A percentile compares a stretch with the other conserved stretches of the same genome.
These are phyloP conservation scores for Palythoa grandiflora DNA, from an alignment of 92 coral and sea anemone genomes.

Conservation along the genomic window DNA sequence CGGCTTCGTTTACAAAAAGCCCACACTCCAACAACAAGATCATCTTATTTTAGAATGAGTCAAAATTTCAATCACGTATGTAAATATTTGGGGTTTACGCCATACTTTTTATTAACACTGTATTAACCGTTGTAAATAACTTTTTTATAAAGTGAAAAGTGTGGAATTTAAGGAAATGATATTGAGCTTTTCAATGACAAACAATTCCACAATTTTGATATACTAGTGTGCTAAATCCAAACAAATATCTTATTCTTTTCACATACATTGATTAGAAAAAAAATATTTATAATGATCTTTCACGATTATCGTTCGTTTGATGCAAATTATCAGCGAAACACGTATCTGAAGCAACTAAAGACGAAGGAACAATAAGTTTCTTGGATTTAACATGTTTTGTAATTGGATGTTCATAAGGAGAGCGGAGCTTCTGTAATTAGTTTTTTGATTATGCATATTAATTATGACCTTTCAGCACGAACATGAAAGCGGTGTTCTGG, in stretches of 20 bases:
- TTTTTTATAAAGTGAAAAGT: background rate
- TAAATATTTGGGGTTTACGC: background rate
- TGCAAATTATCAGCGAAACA: background rate
- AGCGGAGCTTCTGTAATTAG: background rate
- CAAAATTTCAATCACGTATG: background rate
- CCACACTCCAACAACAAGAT: background rate
- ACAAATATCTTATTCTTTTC: background rate
- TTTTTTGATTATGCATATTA: background rate
- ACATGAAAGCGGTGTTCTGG: background rate
- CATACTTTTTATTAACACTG: too few relatives aligned
- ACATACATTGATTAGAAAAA: background rate
- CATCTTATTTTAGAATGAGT: background rate
- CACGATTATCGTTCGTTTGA: background rate
- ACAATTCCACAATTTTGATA: background rate
- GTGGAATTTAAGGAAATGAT: background rate
- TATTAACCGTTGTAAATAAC: background rate
- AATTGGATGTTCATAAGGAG: background rate
- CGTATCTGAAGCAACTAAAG: background rate
- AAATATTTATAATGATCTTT: background rate
- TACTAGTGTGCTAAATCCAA: background rate
- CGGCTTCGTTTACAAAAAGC: background rate
- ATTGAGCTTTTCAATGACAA: background rate
- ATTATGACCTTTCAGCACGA: slow-evolving; percentile 16
- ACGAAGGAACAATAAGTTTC: background rate
- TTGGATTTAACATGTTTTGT: background rate